Conservation (phyloP, 2,888 invertebrate species). For the Nysson spinosus region DNA sequence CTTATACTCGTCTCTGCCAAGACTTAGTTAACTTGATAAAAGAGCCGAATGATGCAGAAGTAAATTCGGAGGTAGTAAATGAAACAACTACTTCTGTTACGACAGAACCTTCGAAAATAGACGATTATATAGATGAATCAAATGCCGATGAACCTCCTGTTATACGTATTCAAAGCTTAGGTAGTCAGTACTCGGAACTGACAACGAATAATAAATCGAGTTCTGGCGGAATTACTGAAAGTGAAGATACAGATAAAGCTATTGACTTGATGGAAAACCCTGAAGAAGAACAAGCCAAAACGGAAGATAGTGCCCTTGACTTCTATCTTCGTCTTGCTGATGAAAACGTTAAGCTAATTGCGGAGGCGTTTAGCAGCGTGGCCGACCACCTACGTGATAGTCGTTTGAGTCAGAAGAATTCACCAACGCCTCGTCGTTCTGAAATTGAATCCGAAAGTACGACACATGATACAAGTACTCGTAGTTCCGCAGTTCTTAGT, state of each 20-base stretch:
- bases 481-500: constrained; percentile 37
- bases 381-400: constrained; percentile 52
- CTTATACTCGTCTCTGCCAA: constrained; percentile 69
- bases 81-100: constrained; percentile 33
- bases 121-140: constrained; percentile 35
- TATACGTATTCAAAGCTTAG: constrained; percentile 30
- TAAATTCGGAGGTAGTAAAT: constrained; percentile 11
- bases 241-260: constrained; percentile 16
- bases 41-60: constrained; percentile 49
- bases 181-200: constrained; percentile 23
- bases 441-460: constrained; percentile 43
- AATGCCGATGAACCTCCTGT: constrained; percentile 18
- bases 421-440: constrained; percentile 32
- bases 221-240: neutral
- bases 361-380: constrained; percentile 54
- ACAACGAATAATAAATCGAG: neutral
- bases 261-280: constrained; percentile 15
- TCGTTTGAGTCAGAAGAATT: constrained; percentile 36
- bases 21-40: constrained; percentile 70
- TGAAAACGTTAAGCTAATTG: constrained; percentile 57
- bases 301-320: constrained; percentile 40
- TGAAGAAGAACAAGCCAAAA: constrained; percentile 14
- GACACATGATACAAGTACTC: constrained; percentile 35
- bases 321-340: constrained; percentile 58
- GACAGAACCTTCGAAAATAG: constrained; percentile 28